These are phyloP conservation scores for Alfaro cultratus DNA, from an alignment of 2,797 vertebrate species.

Conservation along the genomic window DNA sequence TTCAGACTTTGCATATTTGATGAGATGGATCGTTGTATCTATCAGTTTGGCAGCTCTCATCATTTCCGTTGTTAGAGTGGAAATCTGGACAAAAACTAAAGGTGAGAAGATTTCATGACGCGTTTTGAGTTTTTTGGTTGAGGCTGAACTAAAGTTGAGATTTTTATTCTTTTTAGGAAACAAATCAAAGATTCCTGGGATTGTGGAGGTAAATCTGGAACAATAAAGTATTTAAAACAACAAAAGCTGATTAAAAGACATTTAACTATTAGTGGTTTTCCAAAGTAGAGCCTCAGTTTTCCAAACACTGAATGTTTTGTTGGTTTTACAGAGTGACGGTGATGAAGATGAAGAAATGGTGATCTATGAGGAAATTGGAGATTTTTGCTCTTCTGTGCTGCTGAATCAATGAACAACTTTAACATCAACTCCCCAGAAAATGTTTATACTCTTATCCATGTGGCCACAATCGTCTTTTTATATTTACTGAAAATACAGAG, in stretches of 20 bases:
- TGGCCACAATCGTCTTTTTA: background rate
- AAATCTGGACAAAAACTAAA: background rate
- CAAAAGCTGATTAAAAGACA: background rate
- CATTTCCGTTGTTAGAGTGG: background rate
- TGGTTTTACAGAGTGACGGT: background rate
- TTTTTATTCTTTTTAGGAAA: slow-evolving; percentile 13
- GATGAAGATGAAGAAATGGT: background rate
- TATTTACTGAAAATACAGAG: background rate
- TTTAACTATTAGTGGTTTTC: background rate
- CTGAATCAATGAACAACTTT: background rate
- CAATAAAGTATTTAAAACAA: background rate
- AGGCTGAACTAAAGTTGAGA: background rate
- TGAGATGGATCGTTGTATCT: background rate
- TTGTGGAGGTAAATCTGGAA: background rate
- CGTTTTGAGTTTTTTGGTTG: background rate
- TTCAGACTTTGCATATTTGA: background rate
- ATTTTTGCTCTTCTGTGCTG: background rate
- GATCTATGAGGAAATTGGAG: background rate
- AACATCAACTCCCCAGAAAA: background rate
- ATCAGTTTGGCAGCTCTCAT: background rate
- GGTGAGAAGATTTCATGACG: background rate
- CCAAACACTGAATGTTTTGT: background rate
- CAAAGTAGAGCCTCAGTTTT: background rate
- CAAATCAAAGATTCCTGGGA: background rate
- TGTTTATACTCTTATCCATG: background rate